phyloP scores from a whole-genome alignment of 2,888 invertebrate genomes.

The Sympetrum striolatum region DNA sequence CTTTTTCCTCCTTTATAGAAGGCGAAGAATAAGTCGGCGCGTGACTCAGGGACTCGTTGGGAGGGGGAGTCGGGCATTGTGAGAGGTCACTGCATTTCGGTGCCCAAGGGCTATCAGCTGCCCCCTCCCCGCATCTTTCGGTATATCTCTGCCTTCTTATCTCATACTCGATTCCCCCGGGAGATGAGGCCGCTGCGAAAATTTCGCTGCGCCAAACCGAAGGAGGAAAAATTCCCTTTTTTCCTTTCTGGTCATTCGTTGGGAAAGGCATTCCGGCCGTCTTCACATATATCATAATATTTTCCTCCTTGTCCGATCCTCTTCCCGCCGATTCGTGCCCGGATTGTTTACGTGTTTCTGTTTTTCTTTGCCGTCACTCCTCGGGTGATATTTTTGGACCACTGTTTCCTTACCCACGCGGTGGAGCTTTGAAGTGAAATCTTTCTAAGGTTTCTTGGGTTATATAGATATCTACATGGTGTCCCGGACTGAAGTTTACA shows the following conservation, averaged over 20 bases:
- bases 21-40: neutral
- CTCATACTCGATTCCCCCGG: neutral
- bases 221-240: neutral
- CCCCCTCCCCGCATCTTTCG: neutral
- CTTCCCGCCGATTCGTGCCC: too few species aligned
- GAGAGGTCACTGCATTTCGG: neutral
- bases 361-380: too few species aligned
- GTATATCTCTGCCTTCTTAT: neutral
- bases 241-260: neutral
- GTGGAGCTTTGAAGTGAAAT: too few species aligned
- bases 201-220: neutral
- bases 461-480: too few species aligned
- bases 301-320: too few species aligned
- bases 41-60: neutral
- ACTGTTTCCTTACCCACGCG: too few species aligned
- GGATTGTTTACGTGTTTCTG: too few species aligned
- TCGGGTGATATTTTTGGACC: too few species aligned
- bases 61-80: neutral
- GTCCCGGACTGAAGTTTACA: too few species aligned
- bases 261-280: too few species aligned
- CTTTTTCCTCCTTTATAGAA: neutral
- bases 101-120: neutral
- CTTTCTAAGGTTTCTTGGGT: too few species aligned
- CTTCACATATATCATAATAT: too few species aligned
- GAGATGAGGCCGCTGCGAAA: neutral